These are phyloP conservation scores for Oryzias curvinotus DNA, from an alignment of 2,113 vertebrate species.

Conservation along the genomic window DNA sequence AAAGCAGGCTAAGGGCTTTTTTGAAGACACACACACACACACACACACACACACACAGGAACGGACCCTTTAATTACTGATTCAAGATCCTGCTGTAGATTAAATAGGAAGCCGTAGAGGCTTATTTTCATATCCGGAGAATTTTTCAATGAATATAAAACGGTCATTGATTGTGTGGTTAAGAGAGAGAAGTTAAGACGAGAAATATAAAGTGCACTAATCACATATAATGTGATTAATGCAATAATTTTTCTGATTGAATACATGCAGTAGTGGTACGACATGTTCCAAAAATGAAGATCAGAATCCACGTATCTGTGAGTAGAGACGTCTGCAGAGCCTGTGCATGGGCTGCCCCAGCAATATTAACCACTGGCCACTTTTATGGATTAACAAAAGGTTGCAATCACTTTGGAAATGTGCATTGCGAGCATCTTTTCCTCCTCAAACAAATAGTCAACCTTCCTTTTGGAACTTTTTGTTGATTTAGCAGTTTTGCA, in stretches of 20 bases:
- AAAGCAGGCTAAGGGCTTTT: slow-evolving; percentile 73
- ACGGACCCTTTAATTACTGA: slow-evolving; percentile 70
- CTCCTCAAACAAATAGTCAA: slow-evolving; percentile 39
- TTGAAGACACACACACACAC: slow-evolving; percentile 55
- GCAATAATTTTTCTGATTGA: slow-evolving; percentile 52
- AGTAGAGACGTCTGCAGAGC: slow-evolving; percentile 41
- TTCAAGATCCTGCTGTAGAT: slow-evolving; percentile 66
- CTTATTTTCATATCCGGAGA: slow-evolving; percentile 69
- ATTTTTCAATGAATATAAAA: slow-evolving; percentile 74
- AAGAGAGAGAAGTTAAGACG: slow-evolving; percentile 54
- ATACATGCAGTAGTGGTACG: slow-evolving; percentile 46
- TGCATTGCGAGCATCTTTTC: slow-evolving; percentile 6
- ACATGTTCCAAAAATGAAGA: slow-evolving; percentile 62
- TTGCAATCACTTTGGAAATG: not conserved
- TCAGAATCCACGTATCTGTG: slow-evolving; percentile 62
- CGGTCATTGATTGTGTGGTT: slow-evolving; percentile 70
- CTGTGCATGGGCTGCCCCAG: slow-evolving; percentile 10
- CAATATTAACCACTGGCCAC: not conserved
- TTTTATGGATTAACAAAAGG: not conserved
- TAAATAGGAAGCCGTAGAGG: slow-evolving; percentile 48
- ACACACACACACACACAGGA: slow-evolving; percentile 53
- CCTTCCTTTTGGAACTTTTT: slow-evolving; percentile 62
- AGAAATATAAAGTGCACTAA: slow-evolving; percentile 67
- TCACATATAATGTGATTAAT: slow-evolving; percentile 74
- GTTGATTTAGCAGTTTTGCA: slow-evolving; percentile 78